A percentile compares a stretch with the other conserved stretches of the same genome.
Conservation (phyloP, 2,888 invertebrate species). For the Euphydryas editha region DNA sequence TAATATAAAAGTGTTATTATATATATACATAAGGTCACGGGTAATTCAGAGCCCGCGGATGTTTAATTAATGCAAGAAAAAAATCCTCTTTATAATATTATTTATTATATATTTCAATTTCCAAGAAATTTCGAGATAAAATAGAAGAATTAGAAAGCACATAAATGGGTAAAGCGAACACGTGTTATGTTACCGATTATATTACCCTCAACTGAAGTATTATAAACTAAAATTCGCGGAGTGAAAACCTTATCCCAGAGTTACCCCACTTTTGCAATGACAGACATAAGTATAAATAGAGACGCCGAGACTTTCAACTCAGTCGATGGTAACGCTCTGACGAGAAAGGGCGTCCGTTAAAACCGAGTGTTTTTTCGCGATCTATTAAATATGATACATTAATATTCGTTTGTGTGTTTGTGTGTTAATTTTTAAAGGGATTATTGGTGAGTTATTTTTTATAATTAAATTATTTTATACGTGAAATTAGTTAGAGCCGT, state of each 20-base stretch:
- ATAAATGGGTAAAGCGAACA: neutral
- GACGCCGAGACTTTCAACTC: conserved; percentile 1
- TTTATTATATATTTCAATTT: neutral
- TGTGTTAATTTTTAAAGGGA: conserved; percentile 9
- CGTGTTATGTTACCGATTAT: neutral
- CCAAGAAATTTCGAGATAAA: neutral
- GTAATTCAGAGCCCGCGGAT: no score
- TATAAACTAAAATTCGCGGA: conserved; percentile 27
- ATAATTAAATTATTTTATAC: neutral
- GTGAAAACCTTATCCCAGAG: conserved; percentile 30
- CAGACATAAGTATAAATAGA: conserved; percentile 25
- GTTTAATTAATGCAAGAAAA: no score
- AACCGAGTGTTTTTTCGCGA: neutral
- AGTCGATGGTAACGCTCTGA: conserved; percentile 28
- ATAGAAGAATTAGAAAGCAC: neutral
- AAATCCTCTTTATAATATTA: no score
- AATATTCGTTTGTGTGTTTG: conserved; percentile 20
- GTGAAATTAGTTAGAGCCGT: no score
- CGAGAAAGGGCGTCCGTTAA: conserved; percentile 9
- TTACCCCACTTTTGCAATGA: conserved; percentile 28
- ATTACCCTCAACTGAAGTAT: neutral
- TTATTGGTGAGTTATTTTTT: conserved; percentile 5
- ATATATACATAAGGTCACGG: no score
- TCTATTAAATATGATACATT: conserved; percentile 14
- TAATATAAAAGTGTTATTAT: no score